Evolutionary conservation across 2,113 vertebrate species (phyloP).

Genomic region (Etia nguti): DNA sequence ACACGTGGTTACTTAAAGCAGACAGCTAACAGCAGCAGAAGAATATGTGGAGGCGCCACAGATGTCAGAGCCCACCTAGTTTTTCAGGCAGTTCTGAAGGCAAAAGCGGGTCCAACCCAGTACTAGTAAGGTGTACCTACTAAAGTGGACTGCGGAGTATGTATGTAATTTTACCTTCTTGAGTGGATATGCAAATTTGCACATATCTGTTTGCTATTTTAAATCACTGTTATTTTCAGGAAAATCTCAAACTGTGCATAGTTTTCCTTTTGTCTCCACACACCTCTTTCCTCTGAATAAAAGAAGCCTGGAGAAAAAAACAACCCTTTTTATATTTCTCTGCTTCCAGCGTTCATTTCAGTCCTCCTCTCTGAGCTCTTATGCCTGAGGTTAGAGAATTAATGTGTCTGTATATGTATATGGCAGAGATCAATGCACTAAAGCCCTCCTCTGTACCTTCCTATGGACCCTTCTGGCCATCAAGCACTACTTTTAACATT

Average conservation of each 20-base stretch:
- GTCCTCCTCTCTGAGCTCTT: background rate
- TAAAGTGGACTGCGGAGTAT: background rate
- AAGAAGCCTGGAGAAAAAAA: background rate
- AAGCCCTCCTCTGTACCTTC: background rate
- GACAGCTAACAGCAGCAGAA: background rate
- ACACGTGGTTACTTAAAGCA: too few relatives aligned
- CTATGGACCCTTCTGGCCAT: slow-evolving; percentile 11
- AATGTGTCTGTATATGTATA: background rate
- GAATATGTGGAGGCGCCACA: background rate
- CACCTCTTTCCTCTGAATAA: background rate
- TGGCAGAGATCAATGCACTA: slow-evolving; percentile 6
- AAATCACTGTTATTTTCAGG: background rate
- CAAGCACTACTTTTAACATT: background rate
- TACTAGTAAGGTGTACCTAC: background rate
- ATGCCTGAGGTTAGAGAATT: background rate
- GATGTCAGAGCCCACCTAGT: background rate
- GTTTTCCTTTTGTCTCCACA: background rate
- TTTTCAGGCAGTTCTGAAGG: background rate
- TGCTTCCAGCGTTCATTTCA: background rate
- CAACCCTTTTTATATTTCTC: background rate
- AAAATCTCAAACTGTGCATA: background rate
- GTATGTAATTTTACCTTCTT: background rate
- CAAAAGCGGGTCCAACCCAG: background rate
- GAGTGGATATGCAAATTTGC: background rate
- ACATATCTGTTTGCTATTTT: background rate